A percentile compares a stretch with the other conserved stretches of the same genome.
These are phyloP conservation scores for Muricea muricata DNA, from an alignment of 92 coral and sea anemone species.

Conservation along the genomic window DNA sequence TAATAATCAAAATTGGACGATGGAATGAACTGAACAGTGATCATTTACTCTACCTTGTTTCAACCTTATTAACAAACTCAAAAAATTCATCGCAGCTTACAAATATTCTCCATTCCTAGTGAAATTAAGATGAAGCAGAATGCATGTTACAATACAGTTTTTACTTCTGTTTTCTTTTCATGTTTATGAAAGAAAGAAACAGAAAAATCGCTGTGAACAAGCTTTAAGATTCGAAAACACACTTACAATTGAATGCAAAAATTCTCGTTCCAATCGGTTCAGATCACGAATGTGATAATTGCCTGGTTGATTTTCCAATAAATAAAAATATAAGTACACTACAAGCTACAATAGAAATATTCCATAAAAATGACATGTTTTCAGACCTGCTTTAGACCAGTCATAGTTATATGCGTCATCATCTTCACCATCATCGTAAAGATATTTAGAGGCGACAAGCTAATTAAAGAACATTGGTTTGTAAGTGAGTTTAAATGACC, in stretches of 20 bases:
- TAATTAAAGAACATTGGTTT: constrained; percentile 21
- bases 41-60: constrained; percentile 71
- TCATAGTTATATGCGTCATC: constrained; percentile 95
- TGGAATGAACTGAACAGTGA: not conserved
- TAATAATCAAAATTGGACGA: too few species aligned
- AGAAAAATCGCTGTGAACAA: not conserved
- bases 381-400: constrained; percentile 94
- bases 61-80: constrained; percentile 91
- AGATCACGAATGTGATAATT: constrained; percentile 78
- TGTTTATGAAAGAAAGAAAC: too few species aligned
- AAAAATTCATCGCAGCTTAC: constrained; percentile 86
- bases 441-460: constrained; percentile 98
- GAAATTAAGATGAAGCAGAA: not conserved
- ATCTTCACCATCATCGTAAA: constrained; percentile 98
- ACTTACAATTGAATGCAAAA: constrained; percentile 84
- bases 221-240: too few species aligned
- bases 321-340: not conserved
- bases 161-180: too few species aligned
- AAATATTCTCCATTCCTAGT: constrained; percentile 94
- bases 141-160: too few species aligned
- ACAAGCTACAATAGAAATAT: too few species aligned
- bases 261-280: constrained; percentile 92
- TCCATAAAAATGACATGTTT: too few species aligned
- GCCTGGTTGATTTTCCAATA: constrained; percentile 48
- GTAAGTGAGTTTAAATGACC: too few species aligned